Evolutionary conservation across 2,113 vertebrate genomes (phyloP).

Genomic region (Mellivora capensis): DNA sequence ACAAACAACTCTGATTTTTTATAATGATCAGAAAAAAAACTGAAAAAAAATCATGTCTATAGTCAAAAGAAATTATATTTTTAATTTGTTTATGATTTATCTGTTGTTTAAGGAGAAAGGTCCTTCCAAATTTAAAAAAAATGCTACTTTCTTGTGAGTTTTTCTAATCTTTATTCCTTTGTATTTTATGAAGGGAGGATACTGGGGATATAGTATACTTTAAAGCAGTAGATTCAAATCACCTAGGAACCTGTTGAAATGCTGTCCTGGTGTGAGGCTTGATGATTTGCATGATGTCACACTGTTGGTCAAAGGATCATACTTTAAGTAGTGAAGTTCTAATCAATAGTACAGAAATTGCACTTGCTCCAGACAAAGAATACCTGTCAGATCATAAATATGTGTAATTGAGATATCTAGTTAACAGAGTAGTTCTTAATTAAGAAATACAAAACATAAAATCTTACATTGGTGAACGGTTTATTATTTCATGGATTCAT

Average conservation of each 20-base stretch:
- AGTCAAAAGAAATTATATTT: neutral
- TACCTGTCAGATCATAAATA: neutral
- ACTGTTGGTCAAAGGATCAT: neutral
- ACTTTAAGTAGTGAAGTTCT: neutral
- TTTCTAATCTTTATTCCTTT: neutral
- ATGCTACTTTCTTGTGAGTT: neutral
- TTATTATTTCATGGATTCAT: neutral
- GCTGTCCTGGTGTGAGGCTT: accelerated
- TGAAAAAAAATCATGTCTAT: neutral
- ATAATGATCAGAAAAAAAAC: neutral
- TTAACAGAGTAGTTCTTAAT: neutral
- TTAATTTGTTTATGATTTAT: neutral
- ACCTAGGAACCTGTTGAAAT: neutral
- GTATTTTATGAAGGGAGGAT: neutral
- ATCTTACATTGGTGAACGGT: neutral
- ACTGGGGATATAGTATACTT: neutral
- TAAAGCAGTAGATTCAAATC: neutral
- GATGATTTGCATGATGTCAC: neutral
- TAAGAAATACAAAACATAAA: conserved; percentile 3
- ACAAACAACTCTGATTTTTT: neutral
- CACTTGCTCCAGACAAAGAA: neutral
- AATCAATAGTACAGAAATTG: neutral
- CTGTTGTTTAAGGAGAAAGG: neutral
- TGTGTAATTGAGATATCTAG: neutral
- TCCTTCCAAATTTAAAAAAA: neutral